Base-by-base conservation (phyloP, 1,140 invertebrate genomes). In the Spodoptera litura region DNA sequence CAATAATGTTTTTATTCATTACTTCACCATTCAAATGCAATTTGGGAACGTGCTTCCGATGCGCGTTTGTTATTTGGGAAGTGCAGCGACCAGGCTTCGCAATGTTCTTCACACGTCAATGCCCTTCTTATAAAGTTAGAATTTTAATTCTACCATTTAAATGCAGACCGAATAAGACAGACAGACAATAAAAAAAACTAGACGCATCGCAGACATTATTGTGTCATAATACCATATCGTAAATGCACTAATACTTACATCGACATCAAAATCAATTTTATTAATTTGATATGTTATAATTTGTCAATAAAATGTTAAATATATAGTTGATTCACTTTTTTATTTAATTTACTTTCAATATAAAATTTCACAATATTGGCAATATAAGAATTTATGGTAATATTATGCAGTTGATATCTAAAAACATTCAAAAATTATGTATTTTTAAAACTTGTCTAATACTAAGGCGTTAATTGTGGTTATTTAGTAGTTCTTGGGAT, bases 31-130 rank as follows among this genome's bases (percentile, higher is more conserved):
- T 91, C 82, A 86, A 90, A 91, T 91, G 89, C 91, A 89, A 91
- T 93, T 93, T 89, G 78, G 88, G 79, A 20, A 59, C 80, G 56
- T 82, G 86, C 87, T 91, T 93, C 91, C 89, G 87, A 93, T 85
- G 80, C 86, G 80, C 78, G 79, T 49, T 70, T 44, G 70, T 52
- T 74, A 52, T 75, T 80, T 81, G 72, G 80, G 78, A 84, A 81
- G 85, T 84, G 81, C 81, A 80, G 78, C 81, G 79, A 84, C 79
- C 83, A 68, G 11, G 52, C 62, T 49, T 62, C 20, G 74, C 74
- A 58, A 75, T 62, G 58, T 75, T 62, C 59, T n/a, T 64, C 38
- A n/a, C 15, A 35, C 58, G 59, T 62, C 49, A 64, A 75, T 64
- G 59, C 31, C 27, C 49, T 15, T 62, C 35, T 20, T 56, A 15